phyloP scores from a whole-genome alignment of 2,113 vertebrate genomes.

The Leptocoma aspasia region DNA sequence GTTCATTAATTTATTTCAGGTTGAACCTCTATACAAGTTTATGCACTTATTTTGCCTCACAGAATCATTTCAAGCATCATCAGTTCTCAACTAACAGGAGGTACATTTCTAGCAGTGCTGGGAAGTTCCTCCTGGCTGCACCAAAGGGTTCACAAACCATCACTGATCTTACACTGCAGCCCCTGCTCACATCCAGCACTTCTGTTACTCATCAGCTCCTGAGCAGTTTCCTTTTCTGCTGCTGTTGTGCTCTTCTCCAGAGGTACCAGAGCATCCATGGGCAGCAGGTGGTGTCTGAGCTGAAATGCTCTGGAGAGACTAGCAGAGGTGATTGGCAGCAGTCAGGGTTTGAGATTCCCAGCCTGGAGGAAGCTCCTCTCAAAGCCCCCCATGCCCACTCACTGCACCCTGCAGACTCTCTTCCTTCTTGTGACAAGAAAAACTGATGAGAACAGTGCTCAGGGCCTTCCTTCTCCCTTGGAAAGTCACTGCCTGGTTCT shows the following conservation, averaged over 20 bases:
- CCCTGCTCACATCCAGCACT: not conserved
- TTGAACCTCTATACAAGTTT: not conserved
- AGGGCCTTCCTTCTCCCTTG: not conserved
- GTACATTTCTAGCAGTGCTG: not conserved
- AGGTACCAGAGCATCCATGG: not conserved
- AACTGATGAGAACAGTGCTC: not conserved
- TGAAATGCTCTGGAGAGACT: not conserved
- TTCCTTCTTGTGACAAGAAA: not conserved
- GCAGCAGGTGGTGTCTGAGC: not conserved
- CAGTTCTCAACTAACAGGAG: not conserved
- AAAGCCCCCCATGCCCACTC: not conserved
- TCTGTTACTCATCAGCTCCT: not conserved
- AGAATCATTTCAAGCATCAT: slow-evolving; percentile 31
- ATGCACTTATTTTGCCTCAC: slow-evolving; percentile 41
- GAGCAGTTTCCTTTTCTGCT: not conserved
- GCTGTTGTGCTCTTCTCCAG: not conserved
- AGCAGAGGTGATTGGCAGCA: not conserved
- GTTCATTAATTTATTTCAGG: slow-evolving; percentile 25
- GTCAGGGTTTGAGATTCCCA: not conserved
- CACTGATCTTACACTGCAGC: not conserved
- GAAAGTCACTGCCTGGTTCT: slow-evolving; percentile 32
- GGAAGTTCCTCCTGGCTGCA: not conserved
- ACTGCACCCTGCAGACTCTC: not conserved
- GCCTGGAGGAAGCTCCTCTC: not conserved
- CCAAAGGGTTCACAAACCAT: not conserved